Conservation (phyloP, 1,140 invertebrate species). For the Zelostemma sp. region DNA sequence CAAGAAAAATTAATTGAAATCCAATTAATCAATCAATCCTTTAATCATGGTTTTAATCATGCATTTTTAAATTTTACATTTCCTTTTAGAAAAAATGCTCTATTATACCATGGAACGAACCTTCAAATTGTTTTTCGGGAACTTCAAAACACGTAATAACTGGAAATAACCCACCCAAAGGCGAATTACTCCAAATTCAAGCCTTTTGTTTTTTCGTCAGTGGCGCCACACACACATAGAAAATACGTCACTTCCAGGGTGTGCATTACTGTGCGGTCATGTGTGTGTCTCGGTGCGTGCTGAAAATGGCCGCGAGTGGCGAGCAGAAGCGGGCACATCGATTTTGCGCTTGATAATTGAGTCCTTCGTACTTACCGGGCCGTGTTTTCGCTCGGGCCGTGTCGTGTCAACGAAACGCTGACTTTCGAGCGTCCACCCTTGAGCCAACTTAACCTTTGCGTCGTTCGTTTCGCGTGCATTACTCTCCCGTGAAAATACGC, state of each 20-base stretch:
- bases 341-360: conserved; percentile 22
- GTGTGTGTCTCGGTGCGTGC: conserved; percentile 39
- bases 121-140: too few relatives aligned
- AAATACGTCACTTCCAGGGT: conserved; percentile 57
- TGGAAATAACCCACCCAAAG: too few relatives aligned
- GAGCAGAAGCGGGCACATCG: conserved; percentile 31
- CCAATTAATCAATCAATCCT: too few relatives aligned
- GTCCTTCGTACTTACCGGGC: neutral
- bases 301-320: conserved; percentile 62
- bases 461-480: neutral
- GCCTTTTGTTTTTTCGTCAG: conserved; percentile 1
- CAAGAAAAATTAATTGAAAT: too few relatives aligned
- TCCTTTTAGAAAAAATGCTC: too few relatives aligned
- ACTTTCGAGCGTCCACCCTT: neutral
- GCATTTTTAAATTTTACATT: too few relatives aligned
- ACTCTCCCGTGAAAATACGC: neutral
- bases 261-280: conserved; percentile 35
- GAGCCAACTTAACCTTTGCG: too few relatives aligned
- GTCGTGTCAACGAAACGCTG: neutral
- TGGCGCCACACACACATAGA: conserved; percentile 20
- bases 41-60: too few relatives aligned
- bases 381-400: neutral
- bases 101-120: too few relatives aligned
- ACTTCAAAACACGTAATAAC: too few relatives aligned
- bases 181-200: too few relatives aligned